These are phyloP conservation scores for Anadara kagoshimensis DNA, from an alignment of 1,140 invertebrate species.

Conservation along the genomic window DNA sequence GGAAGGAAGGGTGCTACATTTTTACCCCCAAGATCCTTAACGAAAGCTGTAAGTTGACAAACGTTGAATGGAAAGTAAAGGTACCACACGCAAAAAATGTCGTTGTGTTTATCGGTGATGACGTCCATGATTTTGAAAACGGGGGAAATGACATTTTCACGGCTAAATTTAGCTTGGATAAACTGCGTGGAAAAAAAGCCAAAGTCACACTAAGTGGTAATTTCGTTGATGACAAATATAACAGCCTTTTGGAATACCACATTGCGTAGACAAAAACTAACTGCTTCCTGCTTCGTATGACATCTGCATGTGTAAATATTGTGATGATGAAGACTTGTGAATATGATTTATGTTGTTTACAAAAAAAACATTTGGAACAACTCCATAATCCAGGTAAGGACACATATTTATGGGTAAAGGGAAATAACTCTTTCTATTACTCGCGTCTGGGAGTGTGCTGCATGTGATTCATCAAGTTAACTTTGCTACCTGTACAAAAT, in stretches of 20 bases:
- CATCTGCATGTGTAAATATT: too few species aligned
- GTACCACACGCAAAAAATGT: slow-evolving; percentile 66
- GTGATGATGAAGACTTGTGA: too few species aligned
- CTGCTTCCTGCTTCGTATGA: too few species aligned
- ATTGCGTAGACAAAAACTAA: slow-evolving; percentile 1
- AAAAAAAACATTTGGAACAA: too few species aligned
- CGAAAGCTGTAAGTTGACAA: slow-evolving; percentile 39
- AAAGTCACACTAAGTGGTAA: slow-evolving; percentile 67
- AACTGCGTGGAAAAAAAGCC: slow-evolving; percentile 55
- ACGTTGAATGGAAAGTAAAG: slow-evolving; percentile 51
- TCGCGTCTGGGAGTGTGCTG: too few species aligned
- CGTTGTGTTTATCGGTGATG: slow-evolving; percentile 63
- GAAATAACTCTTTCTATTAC: too few species aligned
- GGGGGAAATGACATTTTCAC: slow-evolving; percentile 52
- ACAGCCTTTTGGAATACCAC: slow-evolving; percentile 67
- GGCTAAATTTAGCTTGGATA: slow-evolving; percentile 53
- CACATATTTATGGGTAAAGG: too few species aligned
- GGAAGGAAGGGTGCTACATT: slow-evolving; percentile 71
- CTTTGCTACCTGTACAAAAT: too few species aligned
- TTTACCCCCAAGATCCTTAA: slow-evolving; percentile 59
- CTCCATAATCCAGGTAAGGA: too few species aligned
- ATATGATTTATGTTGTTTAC: too few species aligned
- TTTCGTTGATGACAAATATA: slow-evolving; percentile 59
- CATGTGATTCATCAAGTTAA: too few species aligned
- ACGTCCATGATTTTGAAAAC: slow-evolving; percentile 68